These are phyloP conservation scores for Liparis tanakae DNA, from an alignment of 2,797 vertebrate genomes.

Conservation along the genomic window DNA sequence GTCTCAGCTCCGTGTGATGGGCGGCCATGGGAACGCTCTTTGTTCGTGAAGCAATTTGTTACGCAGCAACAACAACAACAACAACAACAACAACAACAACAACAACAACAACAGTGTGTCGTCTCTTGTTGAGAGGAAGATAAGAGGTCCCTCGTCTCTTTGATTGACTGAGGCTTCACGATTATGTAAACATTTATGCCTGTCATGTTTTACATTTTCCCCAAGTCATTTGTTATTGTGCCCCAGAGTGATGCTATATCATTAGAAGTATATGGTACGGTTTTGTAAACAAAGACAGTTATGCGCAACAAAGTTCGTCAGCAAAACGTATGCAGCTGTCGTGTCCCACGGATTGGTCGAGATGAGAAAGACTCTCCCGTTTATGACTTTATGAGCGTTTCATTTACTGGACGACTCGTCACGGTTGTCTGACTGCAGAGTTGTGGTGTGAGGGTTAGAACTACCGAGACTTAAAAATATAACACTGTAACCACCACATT, in stretches of 20 bases:
- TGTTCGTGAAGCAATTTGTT: neutral
- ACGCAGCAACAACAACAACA: neutral
- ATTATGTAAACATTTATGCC: neutral
- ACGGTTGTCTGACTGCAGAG: neutral
- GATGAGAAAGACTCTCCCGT: neutral
- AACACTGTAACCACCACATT: neutral
- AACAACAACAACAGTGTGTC: neutral
- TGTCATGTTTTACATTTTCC: too few relatives aligned
- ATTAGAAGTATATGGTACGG: neutral
- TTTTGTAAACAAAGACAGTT: neutral
- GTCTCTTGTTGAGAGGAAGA: neutral
- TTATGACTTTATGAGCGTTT: neutral
- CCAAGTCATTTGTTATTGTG: neutral
- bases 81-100: conserved; percentile 1
- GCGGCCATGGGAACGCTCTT: neutral
- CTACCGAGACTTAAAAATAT: neutral
- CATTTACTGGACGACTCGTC: neutral
- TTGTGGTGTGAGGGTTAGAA: neutral
- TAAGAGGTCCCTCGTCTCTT: neutral
- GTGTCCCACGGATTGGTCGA: neutral
- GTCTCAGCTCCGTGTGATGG: conserved; percentile 1
- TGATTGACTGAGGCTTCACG: neutral
- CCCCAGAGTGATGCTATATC: neutral
- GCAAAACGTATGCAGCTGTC: neutral
- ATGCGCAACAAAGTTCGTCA: neutral